Evolutionary conservation across 2,797 vertebrate genomes (phyloP).

Genomic region (Coreius guichenoti): DNA sequence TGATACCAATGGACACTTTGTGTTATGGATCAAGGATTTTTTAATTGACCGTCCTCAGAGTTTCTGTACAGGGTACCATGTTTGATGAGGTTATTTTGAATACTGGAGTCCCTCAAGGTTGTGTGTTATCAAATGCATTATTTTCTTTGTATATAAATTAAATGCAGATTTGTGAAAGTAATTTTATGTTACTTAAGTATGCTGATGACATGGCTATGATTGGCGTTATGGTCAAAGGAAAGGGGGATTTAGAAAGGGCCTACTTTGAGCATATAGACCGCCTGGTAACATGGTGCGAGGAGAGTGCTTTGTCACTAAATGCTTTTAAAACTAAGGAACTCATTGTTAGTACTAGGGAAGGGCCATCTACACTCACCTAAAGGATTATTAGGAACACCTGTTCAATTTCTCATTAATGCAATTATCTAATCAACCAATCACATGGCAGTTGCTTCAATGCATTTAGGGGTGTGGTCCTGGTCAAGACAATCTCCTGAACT

Average conservation of each 20-base stretch:
- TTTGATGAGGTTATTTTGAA: not conserved
- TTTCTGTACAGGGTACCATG: too few relatives aligned
- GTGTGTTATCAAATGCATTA: not conserved
- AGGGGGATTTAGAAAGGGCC: too few relatives aligned
- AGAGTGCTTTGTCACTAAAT: not conserved
- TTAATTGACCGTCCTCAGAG: not conserved
- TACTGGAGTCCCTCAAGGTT: not conserved
- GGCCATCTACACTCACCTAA: too few relatives aligned
- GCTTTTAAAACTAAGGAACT: not conserved
- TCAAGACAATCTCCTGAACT: too few relatives aligned
- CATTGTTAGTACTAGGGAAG: not conserved
- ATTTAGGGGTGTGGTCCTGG: too few relatives aligned
- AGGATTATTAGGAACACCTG: too few relatives aligned
- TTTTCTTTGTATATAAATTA: not conserved
- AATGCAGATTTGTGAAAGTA: not conserved
- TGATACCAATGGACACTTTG: not conserved
- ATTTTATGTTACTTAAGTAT: not conserved
- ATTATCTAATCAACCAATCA: too few relatives aligned
- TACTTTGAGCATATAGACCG: not conserved
- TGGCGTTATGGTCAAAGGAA: too few relatives aligned
- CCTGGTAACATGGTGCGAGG: not conserved
- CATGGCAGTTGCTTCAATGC: too few relatives aligned
- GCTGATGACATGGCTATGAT: too few relatives aligned
- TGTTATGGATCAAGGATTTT: not conserved
- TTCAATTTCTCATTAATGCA: too few relatives aligned